Evolutionary conservation across 2,113 vertebrate genomes (phyloP), one percentile per base, ranked within the genome.

Genomic region (Coptodon rendalli): DNA sequence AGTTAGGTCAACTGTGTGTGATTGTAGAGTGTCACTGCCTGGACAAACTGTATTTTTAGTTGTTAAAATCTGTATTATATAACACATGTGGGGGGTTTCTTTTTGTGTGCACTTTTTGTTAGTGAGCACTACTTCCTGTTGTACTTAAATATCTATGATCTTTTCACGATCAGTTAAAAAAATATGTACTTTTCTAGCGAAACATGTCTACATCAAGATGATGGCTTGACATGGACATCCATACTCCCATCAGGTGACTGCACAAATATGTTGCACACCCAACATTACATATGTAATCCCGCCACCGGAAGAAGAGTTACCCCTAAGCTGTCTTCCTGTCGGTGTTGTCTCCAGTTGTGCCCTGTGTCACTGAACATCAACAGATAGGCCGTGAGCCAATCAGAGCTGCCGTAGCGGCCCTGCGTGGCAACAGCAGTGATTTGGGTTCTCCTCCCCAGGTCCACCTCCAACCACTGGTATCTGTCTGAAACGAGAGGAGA

Each of bases 331-430:
- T 98, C 98, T 68, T 99, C 97, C 88, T 98, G 98, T 5, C 96
- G 95, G 89, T 99, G 97, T 6, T 97, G 97, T 66, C 97, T 98
- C 98, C 98, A 99, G 94, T 99, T 98, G 91, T 95, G 96, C 57
- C 98, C 98, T 1, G 97, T 97, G 76, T 99, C 98, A 7, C 98
- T 99, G 93, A 97, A 98, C 97, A 98, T 97, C 89, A 99, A 91
- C 88, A 97, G 93, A 89, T 98, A 99, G 82, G 95, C 97, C 31
- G 96, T 98, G 83, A 98, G 97, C 98, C 98, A 99, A 11, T 98
- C 97, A 2, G 98, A 98, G 89, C 98, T 99, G 81, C 98, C 98
- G 0, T 99, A 99, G 16, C 97, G 97, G 22, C 98, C 98, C 93
- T 99, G 98, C 7, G 97, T 99, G 89, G 98, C 97, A 22, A 98